phyloP scores from a whole-genome alignment of 1,140 invertebrate genomes.

The Panagrolaimus sp. region DNA sequence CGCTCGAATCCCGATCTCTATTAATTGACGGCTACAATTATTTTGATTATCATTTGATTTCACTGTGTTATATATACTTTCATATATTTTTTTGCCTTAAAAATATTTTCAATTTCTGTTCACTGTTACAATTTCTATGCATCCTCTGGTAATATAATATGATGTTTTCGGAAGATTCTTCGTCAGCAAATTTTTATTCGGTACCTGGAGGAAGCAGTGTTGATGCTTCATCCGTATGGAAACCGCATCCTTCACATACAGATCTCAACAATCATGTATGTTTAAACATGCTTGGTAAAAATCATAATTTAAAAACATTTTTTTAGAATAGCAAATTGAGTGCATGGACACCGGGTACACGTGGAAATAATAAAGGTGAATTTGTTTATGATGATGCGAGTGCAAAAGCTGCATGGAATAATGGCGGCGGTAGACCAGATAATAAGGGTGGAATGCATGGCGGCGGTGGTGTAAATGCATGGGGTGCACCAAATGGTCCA shows the following conservation, averaged over 20 bases:
- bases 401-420: slow-evolving; percentile 11
- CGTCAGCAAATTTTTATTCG: no score
- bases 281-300: neutral
- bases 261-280: slow-evolving; percentile 12
- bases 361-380: neutral
- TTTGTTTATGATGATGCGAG: slow-evolving; percentile 11
- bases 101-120: neutral
- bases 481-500: neutral
- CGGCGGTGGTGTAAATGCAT: no score
- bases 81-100: neutral
- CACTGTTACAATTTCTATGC: no score
- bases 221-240: neutral
- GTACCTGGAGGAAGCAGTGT: slow-evolving; percentile 4
- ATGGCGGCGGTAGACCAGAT: neutral
- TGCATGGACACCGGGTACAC: neutral
- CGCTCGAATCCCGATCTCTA: no score
- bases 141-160: no score
- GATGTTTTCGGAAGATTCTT: no score
- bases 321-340: slow-evolving; percentile 13
- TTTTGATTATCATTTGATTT: no score
- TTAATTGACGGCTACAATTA: no score
- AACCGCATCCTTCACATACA: slow-evolving; percentile 3
- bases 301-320: neutral
- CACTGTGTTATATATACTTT: neutral
- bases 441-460: neutral